Conservation (phyloP, 2,888 invertebrate genomes). For the Ophion ellenae region DNA sequence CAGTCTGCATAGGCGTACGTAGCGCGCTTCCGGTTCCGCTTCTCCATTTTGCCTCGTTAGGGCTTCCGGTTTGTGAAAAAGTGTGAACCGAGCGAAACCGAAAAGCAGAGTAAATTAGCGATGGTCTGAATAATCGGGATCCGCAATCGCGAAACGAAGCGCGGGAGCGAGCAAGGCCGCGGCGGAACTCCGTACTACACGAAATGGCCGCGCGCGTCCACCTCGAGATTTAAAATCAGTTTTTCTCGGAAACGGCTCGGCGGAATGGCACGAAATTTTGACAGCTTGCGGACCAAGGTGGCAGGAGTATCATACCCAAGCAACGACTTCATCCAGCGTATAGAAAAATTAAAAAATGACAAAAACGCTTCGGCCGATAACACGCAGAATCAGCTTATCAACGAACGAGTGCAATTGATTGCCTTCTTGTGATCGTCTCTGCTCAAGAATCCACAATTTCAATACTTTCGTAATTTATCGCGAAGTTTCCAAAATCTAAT, state of each 20-base stretch:
- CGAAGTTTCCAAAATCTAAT: neutral
- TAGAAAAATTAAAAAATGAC: neutral
- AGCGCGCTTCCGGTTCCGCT: slow-evolving; percentile 28
- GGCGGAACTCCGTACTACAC: neutral
- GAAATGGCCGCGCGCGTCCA: neutral
- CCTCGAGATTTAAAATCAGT: neutral
- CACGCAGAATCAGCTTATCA: neutral
- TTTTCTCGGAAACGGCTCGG: neutral
- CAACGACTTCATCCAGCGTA: neutral
- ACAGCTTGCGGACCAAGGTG: neutral
- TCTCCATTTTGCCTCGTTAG: slow-evolving; percentile 29
- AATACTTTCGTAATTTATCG: neutral
- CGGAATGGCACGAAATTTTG: neutral
- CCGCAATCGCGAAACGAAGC: neutral
- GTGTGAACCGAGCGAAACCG: neutral
- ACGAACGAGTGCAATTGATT: neutral
- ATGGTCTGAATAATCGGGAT: neutral
- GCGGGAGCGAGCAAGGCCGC: neutral
- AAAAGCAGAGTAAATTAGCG: neutral
- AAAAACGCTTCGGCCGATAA: neutral
- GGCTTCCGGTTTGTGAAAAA: neutral
- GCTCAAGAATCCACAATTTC: neutral
- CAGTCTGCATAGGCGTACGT: neutral
- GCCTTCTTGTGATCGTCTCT: neutral
- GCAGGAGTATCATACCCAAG: neutral